Conservation (phyloP, 2,888 invertebrate genomes). For the Fragum sueziense region DNA sequence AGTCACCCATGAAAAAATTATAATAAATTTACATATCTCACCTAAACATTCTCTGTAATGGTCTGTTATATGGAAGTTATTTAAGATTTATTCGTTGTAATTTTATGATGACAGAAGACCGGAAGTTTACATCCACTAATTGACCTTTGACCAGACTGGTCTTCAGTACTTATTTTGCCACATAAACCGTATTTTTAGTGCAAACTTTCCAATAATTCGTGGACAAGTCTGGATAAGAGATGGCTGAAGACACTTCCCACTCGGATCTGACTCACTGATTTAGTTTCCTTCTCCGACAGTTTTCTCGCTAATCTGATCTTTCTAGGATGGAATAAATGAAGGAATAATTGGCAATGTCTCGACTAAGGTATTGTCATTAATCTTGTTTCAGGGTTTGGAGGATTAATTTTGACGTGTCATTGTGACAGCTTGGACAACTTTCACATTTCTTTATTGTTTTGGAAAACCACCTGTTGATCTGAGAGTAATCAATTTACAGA, state of each 20-base stretch:
- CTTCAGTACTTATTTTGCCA: background rate
- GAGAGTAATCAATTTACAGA: background rate
- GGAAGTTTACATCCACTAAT: conserved; percentile 32
- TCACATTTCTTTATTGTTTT: background rate
- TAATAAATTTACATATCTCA: no score
- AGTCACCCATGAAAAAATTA: no score
- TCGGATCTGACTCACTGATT: conserved; percentile 29
- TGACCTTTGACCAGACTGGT: conserved; percentile 32
- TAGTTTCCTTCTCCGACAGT: conserved; percentile 8
- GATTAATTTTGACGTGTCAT: background rate
- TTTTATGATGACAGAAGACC: background rate
- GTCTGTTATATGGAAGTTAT: no score
- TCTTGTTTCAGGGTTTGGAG: background rate
- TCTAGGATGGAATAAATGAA: background rate
- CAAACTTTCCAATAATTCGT: background rate
- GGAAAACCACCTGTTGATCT: background rate
- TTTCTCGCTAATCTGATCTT: background rate
- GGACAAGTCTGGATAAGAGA: conserved; percentile 27
- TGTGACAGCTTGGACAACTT: background rate
- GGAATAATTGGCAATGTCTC: conserved; percentile 21
- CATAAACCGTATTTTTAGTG: background rate
- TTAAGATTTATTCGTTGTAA: no score
- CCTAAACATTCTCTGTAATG: no score
- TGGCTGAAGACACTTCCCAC: conserved; percentile 60
- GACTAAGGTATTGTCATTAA: conserved; percentile 29